These are phyloP conservation scores for Pseudomyrmex concolor DNA, from an alignment of 1,140 invertebrate species.

Conservation along the genomic window DNA sequence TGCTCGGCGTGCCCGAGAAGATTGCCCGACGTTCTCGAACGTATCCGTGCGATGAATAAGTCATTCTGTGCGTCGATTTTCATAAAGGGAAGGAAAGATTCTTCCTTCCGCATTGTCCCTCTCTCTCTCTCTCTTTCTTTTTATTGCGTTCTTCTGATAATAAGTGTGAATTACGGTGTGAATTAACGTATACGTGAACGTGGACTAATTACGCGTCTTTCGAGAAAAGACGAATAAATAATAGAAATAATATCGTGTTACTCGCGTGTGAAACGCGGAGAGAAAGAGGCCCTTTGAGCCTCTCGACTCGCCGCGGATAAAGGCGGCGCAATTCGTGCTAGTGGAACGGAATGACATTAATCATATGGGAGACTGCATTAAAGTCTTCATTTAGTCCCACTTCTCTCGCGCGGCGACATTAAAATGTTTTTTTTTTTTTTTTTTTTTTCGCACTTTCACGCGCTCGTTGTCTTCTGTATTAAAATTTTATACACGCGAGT, in stretches of 20 bases:
- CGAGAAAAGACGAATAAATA: background rate
- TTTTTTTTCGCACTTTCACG: constrained; percentile 3
- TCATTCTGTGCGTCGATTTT: constrained; percentile 22
- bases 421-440: constrained; percentile 11
- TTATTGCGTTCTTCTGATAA: background rate
- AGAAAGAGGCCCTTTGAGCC: background rate
- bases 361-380: constrained; percentile 25
- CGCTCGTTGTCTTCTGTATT: background rate
- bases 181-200: background rate
- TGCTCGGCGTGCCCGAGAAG: constrained; percentile 28
- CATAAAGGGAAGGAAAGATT: constrained; percentile 13
- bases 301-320: constrained; percentile 1
- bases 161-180: background rate
- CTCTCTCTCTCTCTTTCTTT: background rate
- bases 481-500: too few relatives aligned
- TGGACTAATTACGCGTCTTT: too few relatives aligned
- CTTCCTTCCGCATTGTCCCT: background rate
- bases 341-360: constrained; percentile 49
- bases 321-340: constrained; percentile 28
- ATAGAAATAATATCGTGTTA: constrained; percentile 8
- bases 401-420: constrained; percentile 30
- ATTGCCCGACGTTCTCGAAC: constrained; percentile 47
- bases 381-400: constrained; percentile 53
- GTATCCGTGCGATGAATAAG: constrained; percentile 54
- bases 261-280: background rate